Base-by-base conservation (phyloP, 2,113 vertebrate species). In the Leptobrachium leishanense region DNA sequence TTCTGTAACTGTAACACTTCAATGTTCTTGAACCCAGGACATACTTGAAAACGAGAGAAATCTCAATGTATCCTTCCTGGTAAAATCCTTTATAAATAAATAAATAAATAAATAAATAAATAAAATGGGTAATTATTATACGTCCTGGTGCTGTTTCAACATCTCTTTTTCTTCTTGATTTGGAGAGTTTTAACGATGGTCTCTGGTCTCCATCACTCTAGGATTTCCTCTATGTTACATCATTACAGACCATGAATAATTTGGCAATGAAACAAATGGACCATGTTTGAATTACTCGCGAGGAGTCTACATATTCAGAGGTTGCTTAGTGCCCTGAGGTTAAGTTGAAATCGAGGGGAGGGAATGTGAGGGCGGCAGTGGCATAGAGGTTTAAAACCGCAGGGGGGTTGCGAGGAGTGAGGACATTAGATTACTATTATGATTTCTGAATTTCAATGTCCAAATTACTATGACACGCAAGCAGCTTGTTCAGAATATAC, bases 241-340 rank as follows among this genome's bases (percentile, higher is more conserved):
- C 78, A 81, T 81, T 81, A 81, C 43, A 68, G 72, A 81, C 65
- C 71, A 68, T 44, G 71, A 81, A 81, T 81, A 81, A 81, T 81
- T 67, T 74, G 53, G 78, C 65, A 81, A 81, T 81, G 73, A 81
- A 81, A 81, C 78, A 81, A 81, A 81, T 81, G 78, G 65, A 68
- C 71, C 78, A 55, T 81, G 78, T 54, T 50, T 68, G 53, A 81
- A 81, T 81, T 68, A 81, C 71, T 74, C 71, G 68, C 64, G 68
- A 75, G 63, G 41, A 80, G 53, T 74, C 71, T 74, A 46, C 50
- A 55, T 81, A 68, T 46, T 68, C 12, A 43, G 68, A 78, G 76
- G 76, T 71, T 69, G 76, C 76, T 78, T 40, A 66, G 69, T 67
- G 77, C 71, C 78, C 78, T 68, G 64, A 54, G 78, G 78, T 81